Evolutionary conservation across 2,888 invertebrate genomes (phyloP), one percentile per base, ranked within the genome.

Genomic region (Orthosia gracilis): DNA sequence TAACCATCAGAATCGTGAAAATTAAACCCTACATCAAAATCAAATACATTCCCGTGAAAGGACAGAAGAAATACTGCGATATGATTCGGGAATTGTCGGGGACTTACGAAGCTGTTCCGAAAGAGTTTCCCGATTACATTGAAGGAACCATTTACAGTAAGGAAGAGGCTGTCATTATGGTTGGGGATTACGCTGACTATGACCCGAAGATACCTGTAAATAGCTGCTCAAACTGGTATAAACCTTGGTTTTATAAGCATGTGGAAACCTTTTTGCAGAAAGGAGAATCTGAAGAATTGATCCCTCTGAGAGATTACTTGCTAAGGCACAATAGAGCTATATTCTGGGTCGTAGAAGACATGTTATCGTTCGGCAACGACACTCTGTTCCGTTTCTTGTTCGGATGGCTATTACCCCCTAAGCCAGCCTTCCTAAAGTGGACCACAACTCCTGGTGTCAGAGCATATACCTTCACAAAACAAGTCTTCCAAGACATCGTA

Each of bases 191-290:
- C 87, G 96, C 97, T 0, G 97, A 97, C 85, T 96, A 96, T 62
- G 97, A 97, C 69, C 90, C 94, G 0, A 92, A 90, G 0, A 85
- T 97, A n/a, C 86, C 94, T 0, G 92, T 97, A 0, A 98, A 98
- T 81, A 90, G 96, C 75, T 95, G 97, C 66, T 96, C 97, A 0
- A 94, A 92, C 40, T 98, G 97, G 97, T 97, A 97, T 90, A 98
- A 98, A 85, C 97, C 97, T 0, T 98, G 98, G 98, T 98, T 97
- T 89, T 98, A 97, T 85, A 97, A 97, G 84, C 97, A 98, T 83
- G 97, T 97, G 0, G 97, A 97, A 86, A 92, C 92, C 0, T 97
- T 97, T 85, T 89, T 97, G 9, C 74, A 85, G 1, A 97, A 95
- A 73, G 97, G 97, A 4, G 95, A 96, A 85, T 92, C 94, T 13